Conservation (phyloP, 2,797 vertebrate species). For the Microctenopoma lineatum region DNA sequence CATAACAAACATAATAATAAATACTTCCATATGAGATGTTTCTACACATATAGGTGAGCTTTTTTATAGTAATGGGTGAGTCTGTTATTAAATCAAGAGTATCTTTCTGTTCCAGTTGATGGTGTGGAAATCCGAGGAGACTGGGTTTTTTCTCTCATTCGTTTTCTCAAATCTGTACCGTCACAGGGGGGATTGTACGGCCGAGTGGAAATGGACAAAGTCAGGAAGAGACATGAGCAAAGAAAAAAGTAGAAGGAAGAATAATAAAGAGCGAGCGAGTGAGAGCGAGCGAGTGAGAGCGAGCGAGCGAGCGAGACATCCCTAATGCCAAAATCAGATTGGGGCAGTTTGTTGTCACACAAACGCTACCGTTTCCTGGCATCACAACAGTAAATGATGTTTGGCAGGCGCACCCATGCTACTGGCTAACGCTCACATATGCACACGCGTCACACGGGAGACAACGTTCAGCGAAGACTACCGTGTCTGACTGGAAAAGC, state of each 20-base stretch:
- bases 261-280: not conserved
- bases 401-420: conserved; percentile 68
- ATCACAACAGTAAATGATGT: conserved; percentile 71
- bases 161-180: conserved; percentile 45
- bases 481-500: conserved; percentile 1
- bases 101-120: conserved; percentile 36
- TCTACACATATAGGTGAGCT: not conserved
- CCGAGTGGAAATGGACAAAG: not conserved
- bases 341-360: conserved; percentile 73
- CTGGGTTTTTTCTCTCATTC: conserved; percentile 13
- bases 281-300: not conserved
- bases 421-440: conserved; percentile 54
- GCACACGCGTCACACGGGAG: conserved; percentile 33
- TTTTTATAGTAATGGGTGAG: conserved; percentile 50
- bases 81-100: conserved; percentile 44
- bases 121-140: conserved; percentile 46
- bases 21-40: not conserved
- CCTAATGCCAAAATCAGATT: conserved; percentile 63
- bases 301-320: conserved; percentile 1
- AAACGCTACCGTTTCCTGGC: conserved; percentile 70
- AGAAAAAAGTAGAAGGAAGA: not conserved
- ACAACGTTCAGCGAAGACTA: not conserved
- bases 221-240: not conserved
- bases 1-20: not conserved
- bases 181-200: conserved; percentile 30